phyloP scores from a whole-genome alignment of 2,113 vertebrate genomes.

The Nothoprocta pentlandii region DNA sequence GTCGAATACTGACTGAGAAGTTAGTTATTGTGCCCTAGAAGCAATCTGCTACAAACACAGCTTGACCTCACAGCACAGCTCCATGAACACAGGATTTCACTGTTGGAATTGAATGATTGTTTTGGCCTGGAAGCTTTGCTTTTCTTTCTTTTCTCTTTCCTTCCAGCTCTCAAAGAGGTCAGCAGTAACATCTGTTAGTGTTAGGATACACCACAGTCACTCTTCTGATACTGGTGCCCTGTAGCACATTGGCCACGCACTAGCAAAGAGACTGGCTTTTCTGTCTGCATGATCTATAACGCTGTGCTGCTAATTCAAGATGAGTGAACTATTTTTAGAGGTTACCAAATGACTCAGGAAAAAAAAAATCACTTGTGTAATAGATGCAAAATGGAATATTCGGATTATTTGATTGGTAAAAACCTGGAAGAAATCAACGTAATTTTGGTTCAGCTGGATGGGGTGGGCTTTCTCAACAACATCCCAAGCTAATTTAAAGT shows the following conservation, averaged over 20 bases:
- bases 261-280: conserved; percentile 20
- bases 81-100: neutral
- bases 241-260: neutral
- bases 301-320: conserved; percentile 50
- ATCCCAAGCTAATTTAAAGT: neutral
- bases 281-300: conserved; percentile 55
- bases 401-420: conserved; percentile 7
- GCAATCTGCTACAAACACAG: neutral
- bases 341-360: conserved; percentile 41
- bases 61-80: neutral
- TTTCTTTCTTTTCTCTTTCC: neutral
- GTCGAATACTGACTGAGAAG: neutral
- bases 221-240: neutral
- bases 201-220: neutral
- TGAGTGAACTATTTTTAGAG: conserved; percentile 53
- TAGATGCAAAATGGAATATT: conserved; percentile 23
- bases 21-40: neutral
- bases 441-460: neutral
- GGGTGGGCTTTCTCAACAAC: neutral
- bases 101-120: neutral
- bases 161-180: neutral
- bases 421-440: neutral
- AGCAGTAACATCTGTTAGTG: conserved; percentile 48
- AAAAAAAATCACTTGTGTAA: conserved; percentile 37
- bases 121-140: neutral